A percentile compares a stretch with the other conserved stretches of the same genome.
These are phyloP conservation scores for Drosophila antonietae DNA, from an alignment of 2,888 invertebrate species.

Conservation along the genomic window DNA sequence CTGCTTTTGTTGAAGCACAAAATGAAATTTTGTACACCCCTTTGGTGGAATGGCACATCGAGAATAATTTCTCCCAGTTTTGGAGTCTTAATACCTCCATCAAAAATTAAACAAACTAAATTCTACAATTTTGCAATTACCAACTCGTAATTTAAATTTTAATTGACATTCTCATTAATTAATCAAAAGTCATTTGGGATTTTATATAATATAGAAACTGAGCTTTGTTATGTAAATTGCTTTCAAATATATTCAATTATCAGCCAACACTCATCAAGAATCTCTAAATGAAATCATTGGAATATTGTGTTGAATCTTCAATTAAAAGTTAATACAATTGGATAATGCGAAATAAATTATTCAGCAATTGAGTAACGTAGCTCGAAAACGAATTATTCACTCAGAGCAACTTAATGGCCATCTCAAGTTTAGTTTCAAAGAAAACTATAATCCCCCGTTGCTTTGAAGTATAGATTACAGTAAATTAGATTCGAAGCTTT, in stretches of 20 bases:
- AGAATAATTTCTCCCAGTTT: no score
- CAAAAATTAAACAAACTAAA: no score
- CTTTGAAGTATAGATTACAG: conserved; percentile 5
- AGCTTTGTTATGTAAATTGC: neutral
- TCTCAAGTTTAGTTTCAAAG: conserved; percentile 4
- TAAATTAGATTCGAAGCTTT: conserved; percentile 6
- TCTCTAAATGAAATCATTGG: neutral
- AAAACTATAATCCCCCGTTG: neutral
- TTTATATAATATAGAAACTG: neutral
- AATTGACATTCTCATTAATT: neutral
- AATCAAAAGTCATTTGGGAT: no score
- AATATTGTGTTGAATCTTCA: neutral
- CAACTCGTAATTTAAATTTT: no score
- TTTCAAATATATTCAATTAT: neutral
- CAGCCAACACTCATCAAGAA: neutral
- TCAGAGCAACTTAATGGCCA: neutral
- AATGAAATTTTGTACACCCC: no score
- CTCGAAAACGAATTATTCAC: neutral
- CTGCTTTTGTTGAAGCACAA: no score
- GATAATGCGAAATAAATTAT: conserved; percentile 2
- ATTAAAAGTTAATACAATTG: neutral
- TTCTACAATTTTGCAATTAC: no score
- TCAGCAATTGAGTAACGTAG: neutral
- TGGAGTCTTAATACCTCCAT: no score
- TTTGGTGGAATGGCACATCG: no score